Conservation (phyloP, 2,797 vertebrate species). For the Lagorchestes hirsutus region DNA sequence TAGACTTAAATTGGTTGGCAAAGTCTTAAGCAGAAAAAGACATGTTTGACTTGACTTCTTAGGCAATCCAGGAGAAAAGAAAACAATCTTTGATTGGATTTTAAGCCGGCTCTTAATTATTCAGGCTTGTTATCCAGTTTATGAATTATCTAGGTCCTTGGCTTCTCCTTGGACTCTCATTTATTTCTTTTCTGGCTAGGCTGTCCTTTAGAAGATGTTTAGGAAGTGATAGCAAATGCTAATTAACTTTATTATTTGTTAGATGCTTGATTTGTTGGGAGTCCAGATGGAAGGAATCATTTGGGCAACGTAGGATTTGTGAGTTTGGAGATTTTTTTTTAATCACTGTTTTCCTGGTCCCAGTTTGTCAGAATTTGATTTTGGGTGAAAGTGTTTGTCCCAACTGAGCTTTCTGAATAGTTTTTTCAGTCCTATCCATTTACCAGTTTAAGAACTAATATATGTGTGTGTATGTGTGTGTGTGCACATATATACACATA, state of each 20-base stretch:
- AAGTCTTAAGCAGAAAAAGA: conserved; percentile 30
- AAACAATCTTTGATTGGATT: background rate
- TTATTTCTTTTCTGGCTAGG: background rate
- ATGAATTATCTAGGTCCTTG: background rate
- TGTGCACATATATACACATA: too few relatives aligned
- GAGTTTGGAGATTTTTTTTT: conserved; percentile 21
- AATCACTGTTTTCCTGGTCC: background rate
- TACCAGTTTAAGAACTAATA: background rate
- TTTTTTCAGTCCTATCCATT: background rate
- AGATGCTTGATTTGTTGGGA: conserved; percentile 25
- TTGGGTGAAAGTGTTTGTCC: background rate
- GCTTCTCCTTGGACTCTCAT: background rate
- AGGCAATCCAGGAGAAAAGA: conserved; percentile 16
- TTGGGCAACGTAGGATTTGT: background rate
- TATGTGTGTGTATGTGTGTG: too few relatives aligned
- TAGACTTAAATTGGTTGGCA: background rate
- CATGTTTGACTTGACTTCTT: conserved; percentile 12
- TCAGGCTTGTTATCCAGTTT: conserved; percentile 11
- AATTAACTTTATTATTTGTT: background rate
- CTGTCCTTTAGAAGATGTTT: background rate
- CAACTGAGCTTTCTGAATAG: background rate
- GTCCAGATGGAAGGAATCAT: conserved; percentile 6
- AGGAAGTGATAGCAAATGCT: background rate
- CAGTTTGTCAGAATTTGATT: conserved; percentile 18
- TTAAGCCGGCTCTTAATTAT: conserved; percentile 36